Percentiles rank a stretch among this genome's conserved stretches.
phyloP scores from a whole-genome alignment of 2,113 vertebrate genomes.

The Carassius carassius region DNA sequence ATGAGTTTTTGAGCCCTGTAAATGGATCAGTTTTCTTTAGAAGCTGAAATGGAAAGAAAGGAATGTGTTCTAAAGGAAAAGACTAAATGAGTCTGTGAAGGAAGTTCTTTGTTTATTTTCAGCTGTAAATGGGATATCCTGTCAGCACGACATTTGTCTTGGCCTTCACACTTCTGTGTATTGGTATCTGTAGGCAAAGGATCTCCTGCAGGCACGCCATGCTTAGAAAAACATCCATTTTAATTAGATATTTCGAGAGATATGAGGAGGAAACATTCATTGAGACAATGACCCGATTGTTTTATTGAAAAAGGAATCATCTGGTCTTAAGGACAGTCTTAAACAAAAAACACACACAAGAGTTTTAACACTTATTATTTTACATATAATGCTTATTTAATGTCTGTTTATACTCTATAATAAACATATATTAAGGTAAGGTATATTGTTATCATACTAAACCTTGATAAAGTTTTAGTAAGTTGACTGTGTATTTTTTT shows the following conservation, averaged over 20 bases:
- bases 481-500: no score
- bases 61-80: not conserved
- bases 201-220: conserved; percentile 41
- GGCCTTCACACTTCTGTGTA: conserved; percentile 63
- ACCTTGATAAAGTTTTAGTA: no score
- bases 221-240: not conserved
- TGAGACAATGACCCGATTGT: not conserved
- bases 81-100: conserved; percentile 32
- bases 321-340: not conserved
- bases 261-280: not conserved
- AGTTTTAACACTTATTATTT: not conserved
- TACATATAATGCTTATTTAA: no score
- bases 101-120: conserved; percentile 53
- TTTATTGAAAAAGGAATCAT: not conserved
- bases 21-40: not conserved
- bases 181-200: conserved; percentile 35
- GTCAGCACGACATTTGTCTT: conserved; percentile 68
- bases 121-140: conserved; percentile 59
- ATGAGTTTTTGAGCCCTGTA: conserved; percentile 6
- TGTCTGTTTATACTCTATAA: no score
- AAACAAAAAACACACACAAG: not conserved
- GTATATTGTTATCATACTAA: no score
- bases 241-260: not conserved
- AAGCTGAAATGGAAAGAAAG: not conserved
- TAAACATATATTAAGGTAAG: no score